Evolutionary conservation across 1,140 invertebrate genomes (phyloP).

Genomic region (Philotrypesis tridentata): DNA sequence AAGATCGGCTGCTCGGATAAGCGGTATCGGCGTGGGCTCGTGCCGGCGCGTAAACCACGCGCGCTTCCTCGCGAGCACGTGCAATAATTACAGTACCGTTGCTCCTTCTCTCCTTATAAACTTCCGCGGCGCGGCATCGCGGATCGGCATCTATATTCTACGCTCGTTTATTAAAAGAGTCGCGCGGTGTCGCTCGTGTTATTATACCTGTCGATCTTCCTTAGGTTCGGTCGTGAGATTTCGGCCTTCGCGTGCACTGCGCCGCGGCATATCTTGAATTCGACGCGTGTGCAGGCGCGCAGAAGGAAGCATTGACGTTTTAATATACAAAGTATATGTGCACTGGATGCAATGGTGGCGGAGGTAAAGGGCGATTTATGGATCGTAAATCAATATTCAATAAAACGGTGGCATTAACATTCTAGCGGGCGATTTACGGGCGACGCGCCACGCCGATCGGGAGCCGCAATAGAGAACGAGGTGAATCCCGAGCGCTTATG

Average conservation of each 20-base stretch:
- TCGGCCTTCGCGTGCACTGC: no score
- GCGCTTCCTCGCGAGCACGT: background rate
- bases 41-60: slow-evolving; percentile 19
- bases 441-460: background rate
- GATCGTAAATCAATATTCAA: background rate
- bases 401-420: background rate
- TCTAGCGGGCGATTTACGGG: background rate
- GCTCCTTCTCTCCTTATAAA: background rate
- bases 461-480: background rate
- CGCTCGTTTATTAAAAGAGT: background rate
- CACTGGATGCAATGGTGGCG: background rate
- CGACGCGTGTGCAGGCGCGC: no score
- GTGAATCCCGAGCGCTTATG: background rate
- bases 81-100: slow-evolving; percentile 48
- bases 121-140: background rate
- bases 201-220: background rate
- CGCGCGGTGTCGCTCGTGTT: background rate
- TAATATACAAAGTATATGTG: background rate
- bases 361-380: background rate
- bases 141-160: no score
- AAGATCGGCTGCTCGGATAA: slow-evolving; percentile 13
- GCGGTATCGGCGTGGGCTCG: background rate
- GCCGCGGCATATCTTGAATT: no score
- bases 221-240: background rate
- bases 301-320: background rate